phyloP scores from a whole-genome alignment of 2,888 invertebrate species.

The Anthophora plumipes region DNA sequence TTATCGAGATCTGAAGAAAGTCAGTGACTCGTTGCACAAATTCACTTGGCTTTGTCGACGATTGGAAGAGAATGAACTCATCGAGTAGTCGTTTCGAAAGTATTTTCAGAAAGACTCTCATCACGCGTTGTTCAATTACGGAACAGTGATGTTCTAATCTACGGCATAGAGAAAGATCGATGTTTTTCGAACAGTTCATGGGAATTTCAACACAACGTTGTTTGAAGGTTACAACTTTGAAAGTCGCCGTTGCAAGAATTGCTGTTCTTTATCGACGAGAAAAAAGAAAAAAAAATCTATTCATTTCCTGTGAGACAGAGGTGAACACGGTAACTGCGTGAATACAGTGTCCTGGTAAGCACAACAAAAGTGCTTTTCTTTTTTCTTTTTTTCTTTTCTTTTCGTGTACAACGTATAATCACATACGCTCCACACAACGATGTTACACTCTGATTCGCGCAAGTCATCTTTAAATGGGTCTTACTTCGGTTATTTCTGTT shows the following conservation, averaged over 20 bases:
- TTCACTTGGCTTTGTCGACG: background rate
- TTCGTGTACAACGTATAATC: slow-evolving; percentile 20
- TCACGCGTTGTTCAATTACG: background rate
- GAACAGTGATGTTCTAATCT: background rate
- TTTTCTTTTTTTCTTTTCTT: too few species aligned
- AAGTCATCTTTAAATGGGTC: background rate
- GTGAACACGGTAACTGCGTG: background rate
- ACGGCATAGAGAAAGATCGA: background rate
- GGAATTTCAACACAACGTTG: background rate
- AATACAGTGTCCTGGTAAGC: slow-evolving; percentile 18
- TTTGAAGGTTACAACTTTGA: background rate
- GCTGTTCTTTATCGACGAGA: background rate
- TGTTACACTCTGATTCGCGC: background rate
- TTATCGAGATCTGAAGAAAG: slow-evolving; percentile 5
- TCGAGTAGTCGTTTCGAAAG: background rate
- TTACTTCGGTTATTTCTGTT: background rate
- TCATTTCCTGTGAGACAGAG: background rate
- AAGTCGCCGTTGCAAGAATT: background rate
- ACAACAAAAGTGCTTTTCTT: slow-evolving; percentile 17
- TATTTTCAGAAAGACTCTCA: background rate
- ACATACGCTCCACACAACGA: background rate
- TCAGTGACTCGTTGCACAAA: slow-evolving; percentile 20
- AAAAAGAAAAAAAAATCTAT: background rate
- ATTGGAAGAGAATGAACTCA: slow-evolving; percentile 19
- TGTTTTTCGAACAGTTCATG: background rate